A percentile compares a stretch with the other conserved stretches of the same genome.
Conservation (phyloP, 2,888 invertebrate genomes). For the Chymomyza fuscimana region DNA sequence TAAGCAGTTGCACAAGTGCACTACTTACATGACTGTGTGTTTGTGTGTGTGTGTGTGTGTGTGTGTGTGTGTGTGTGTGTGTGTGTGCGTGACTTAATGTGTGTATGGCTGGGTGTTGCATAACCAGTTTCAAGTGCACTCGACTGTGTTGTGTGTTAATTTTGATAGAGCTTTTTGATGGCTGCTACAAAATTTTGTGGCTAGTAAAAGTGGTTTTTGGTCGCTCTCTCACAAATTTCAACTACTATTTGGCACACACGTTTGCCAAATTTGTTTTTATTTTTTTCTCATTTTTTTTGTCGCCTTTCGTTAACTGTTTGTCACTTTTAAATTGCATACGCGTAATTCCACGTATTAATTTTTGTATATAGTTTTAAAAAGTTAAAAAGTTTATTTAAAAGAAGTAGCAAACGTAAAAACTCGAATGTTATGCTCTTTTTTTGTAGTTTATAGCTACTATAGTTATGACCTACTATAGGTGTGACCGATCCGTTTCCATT, state of each 20-base stretch:
- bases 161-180: conserved; percentile 34
- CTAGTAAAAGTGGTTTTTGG: background rate
- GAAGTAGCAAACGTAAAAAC: too few species aligned
- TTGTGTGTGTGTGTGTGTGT: conserved; percentile 17
- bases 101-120: conserved; percentile 33
- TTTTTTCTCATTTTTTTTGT: background rate
- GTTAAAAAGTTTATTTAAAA: too few species aligned
- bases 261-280: background rate
- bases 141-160: conserved; percentile 30
- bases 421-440: too few species aligned
- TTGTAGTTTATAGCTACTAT: too few species aligned
- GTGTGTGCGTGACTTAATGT: conserved; percentile 15
- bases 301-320: background rate
- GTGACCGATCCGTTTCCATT: too few species aligned
- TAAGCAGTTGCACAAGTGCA: conserved; percentile 57
- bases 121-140: conserved; percentile 30
- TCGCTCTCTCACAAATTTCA: background rate
- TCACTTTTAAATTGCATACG: background rate
- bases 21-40: conserved; percentile 26
- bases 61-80: conserved; percentile 12
- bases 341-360: too few species aligned
- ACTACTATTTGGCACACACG: background rate
- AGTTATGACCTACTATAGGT: too few species aligned
- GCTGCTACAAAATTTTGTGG: conserved; percentile 2
- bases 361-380: too few species aligned